A percentile compares a stretch with the other conserved stretches of the same genome.
phyloP scores from a whole-genome alignment of 2,113 vertebrate genomes.

The Pseudolaguvia tuberculata region DNA sequence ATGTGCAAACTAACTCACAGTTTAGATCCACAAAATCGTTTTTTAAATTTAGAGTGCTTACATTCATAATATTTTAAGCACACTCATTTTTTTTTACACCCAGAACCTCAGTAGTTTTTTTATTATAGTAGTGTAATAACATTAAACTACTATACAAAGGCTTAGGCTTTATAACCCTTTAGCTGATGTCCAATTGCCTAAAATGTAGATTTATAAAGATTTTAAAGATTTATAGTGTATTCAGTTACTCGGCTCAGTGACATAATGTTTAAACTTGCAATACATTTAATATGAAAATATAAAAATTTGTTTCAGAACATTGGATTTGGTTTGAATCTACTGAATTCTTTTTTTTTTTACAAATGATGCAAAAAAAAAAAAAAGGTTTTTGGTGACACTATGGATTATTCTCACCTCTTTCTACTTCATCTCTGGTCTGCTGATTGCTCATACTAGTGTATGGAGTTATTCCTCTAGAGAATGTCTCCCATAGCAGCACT shows the following conservation, averaged over 20 bases:
- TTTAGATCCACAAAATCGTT: not conserved
- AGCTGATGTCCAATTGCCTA: too few relatives aligned
- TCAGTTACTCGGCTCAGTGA: not conserved
- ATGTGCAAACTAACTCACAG: not conserved
- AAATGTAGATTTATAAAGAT: too few relatives aligned
- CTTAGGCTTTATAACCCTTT: too few relatives aligned
- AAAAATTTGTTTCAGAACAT: not conserved
- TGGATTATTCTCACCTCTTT: constrained; percentile 71
- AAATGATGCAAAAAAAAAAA: too few relatives aligned
- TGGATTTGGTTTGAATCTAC: not conserved
- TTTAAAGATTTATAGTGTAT: not conserved
- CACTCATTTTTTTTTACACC: not conserved
- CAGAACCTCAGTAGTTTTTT: too few relatives aligned
- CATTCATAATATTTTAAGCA: not conserved
- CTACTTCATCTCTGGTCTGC: constrained; percentile 83
- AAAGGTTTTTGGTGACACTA: not conserved
- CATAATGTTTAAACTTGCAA: too few relatives aligned
- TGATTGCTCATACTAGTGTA: constrained; percentile 88
- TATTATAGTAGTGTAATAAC: not conserved
- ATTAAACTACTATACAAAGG: too few relatives aligned
- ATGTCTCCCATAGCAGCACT: constrained; percentile 89
- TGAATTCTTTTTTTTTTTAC: too few relatives aligned
- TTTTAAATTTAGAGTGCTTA: not conserved
- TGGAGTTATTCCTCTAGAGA: constrained; percentile 81
- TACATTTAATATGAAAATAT: too few relatives aligned